Evolutionary conservation across 2,113 vertebrate genomes (phyloP).

Genomic region (Chauna torquata): DNA sequence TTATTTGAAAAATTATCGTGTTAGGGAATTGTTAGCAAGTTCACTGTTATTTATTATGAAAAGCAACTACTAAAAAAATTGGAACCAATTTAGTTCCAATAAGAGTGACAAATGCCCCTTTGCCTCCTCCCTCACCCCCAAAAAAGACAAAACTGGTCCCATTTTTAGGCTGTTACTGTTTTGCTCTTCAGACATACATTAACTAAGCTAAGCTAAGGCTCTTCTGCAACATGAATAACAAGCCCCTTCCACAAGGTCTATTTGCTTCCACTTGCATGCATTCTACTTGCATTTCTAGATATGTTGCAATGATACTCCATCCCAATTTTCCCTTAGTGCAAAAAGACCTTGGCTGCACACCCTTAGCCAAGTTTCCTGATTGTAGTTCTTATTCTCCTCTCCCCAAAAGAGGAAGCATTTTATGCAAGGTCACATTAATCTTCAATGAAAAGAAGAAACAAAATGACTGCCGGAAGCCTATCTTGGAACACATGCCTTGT

Average conservation of each 20-base stretch:
- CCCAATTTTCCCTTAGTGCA: neutral
- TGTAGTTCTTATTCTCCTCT: neutral
- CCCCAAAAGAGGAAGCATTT: neutral
- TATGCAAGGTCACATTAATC: neutral
- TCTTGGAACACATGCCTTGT: neutral
- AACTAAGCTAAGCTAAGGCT: neutral
- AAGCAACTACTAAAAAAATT: neutral
- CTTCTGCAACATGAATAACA: neutral
- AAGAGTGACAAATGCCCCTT: neutral
- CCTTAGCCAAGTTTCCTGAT: neutral
- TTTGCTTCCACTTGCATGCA: neutral
- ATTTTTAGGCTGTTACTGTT: neutral
- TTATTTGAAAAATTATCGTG: neutral
- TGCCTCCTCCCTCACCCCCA: neutral
- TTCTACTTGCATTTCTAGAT: neutral
- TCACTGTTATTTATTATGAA: neutral
- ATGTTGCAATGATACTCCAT: neutral
- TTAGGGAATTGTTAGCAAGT: neutral
- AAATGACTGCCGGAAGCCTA: neutral
- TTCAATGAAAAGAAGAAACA: neutral
- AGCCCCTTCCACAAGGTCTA: neutral
- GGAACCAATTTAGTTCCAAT: neutral
- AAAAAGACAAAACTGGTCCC: neutral
- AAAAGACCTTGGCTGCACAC: fast-evolving
- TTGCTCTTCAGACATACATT: neutral